These are phyloP conservation scores for Vireo altiloquus DNA, from an alignment of 2,113 vertebrate species.

Conservation along the genomic window DNA sequence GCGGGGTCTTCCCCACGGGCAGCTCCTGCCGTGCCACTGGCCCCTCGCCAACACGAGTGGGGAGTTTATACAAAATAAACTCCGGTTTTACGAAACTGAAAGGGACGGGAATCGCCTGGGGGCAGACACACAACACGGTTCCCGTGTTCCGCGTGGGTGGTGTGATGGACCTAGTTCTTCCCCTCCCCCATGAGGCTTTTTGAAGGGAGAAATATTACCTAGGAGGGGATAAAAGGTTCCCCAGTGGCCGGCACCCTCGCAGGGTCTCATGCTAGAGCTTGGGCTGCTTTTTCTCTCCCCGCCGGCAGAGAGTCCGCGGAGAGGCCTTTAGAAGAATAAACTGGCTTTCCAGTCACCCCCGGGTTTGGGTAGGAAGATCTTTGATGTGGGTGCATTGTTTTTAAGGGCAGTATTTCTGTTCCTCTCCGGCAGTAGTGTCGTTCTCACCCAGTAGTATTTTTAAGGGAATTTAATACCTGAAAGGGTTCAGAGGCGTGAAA, in stretches of 20 bases:
- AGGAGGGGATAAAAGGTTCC: background rate
- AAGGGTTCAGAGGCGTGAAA: background rate
- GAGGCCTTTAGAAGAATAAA: background rate
- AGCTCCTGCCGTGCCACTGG: background rate
- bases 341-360: background rate
- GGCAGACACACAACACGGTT: background rate
- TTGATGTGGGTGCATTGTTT: background rate
- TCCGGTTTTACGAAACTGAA: background rate
- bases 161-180: background rate
- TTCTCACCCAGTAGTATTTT: background rate
- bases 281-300: background rate
- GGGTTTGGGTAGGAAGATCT: background rate
- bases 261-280: background rate
- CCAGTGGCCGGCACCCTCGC: background rate
- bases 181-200: background rate
- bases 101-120: background rate
- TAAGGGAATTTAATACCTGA: background rate
- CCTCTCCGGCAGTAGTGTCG: background rate
- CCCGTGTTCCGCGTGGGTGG: background rate
- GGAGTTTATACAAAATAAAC: background rate
- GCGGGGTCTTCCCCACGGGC: background rate
- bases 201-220: background rate
- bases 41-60: background rate
- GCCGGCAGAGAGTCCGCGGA: background rate
- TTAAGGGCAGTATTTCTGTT: background rate